phyloP scores from a whole-genome alignment of 2,113 vertebrate genomes.

The Phainopepla nitens region DNA sequence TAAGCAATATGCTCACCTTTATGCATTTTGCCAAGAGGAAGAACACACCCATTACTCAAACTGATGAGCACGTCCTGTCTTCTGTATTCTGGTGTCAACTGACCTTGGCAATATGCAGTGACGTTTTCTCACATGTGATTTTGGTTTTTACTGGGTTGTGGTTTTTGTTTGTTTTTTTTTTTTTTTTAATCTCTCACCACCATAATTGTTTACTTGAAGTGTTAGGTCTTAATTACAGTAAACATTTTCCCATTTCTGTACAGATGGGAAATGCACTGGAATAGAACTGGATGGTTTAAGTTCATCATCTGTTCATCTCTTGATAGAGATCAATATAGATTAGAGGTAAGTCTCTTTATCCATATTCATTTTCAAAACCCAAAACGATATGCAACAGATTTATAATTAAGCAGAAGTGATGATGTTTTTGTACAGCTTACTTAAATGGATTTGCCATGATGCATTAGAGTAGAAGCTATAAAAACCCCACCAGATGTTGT shows the following conservation, averaged over 20 bases:
- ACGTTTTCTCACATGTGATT: background rate
- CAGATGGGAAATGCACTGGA: conserved; percentile 33
- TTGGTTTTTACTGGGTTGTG: background rate
- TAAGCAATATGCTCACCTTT: background rate
- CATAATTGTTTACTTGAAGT: background rate
- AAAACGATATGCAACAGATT: conserved; percentile 40
- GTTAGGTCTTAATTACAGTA: conserved; percentile 33
- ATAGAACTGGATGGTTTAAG: conserved; percentile 19
- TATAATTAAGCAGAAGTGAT: conserved; percentile 53
- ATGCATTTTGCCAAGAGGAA: background rate
- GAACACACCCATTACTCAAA: background rate
- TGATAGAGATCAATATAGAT: conserved; percentile 52
- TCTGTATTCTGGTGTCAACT: background rate
- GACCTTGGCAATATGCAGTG: background rate
- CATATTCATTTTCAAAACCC: conserved; percentile 29
- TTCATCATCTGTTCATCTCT: conserved; percentile 48
- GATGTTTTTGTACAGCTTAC: conserved; percentile 31
- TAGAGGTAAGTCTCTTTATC: conserved; percentile 51
- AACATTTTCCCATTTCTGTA: conserved; percentile 14
- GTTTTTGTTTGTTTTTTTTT: too few relatives aligned
- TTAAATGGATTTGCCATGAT: conserved; percentile 35
- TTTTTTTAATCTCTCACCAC: background rate
- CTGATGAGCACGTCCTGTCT: background rate
- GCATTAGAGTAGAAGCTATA: background rate
- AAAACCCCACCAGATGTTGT: conserved; percentile 41